Evolutionary conservation across 2,888 invertebrate genomes (phyloP), one percentile per base, ranked within the genome.

Genomic region (Ormyrus pomaceus): DNA sequence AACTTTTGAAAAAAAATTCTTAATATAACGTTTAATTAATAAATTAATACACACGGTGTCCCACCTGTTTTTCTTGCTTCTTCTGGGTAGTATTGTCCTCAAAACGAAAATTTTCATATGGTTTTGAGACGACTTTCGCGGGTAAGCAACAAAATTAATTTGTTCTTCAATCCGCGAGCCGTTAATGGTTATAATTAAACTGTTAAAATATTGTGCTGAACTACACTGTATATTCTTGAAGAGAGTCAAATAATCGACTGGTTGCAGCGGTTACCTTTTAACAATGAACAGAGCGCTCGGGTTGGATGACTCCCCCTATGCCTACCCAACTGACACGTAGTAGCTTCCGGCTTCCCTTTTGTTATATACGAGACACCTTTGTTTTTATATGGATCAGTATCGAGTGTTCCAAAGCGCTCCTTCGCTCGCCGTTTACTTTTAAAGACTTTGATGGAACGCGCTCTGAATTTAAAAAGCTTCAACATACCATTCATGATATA

Each of bases 211-310:
- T 4, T 2, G 4, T 3, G 34, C 0, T 34, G 34, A 34, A n/a
- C 4, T 19, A 13, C 55, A 34, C n/a, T 70, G 76, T 55, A 34
- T 34, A 34, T 46, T 50, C 19, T 64, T 11, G 56, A 11, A 19
- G 64, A 45, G 61, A 55, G 6, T 56, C 9, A 46, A 50, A 61
- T 51, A 51, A 61, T 19, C 73, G 73, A 78, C 73, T 61, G 73
- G 83, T 82, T 85, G 82, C 87, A 85, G 85, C 87, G 86, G 84
- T 86, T 84, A 86, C 82, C 86, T 86, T 87, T 87, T 85, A 86
- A 88, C 89, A 90, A 88, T 89, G 89, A 89, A 85, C 34, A 34
- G 84, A 83, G 82, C 83, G 85, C 86, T 84, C 83, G 83, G 83
- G 62, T 66, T 84, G 83, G 84, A 82, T 84, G 83, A 82, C 83